Evolutionary conservation across 2,888 invertebrate species (phyloP), one percentile per base, ranked within the genome.

Genomic region (Bellardia pandia): DNA sequence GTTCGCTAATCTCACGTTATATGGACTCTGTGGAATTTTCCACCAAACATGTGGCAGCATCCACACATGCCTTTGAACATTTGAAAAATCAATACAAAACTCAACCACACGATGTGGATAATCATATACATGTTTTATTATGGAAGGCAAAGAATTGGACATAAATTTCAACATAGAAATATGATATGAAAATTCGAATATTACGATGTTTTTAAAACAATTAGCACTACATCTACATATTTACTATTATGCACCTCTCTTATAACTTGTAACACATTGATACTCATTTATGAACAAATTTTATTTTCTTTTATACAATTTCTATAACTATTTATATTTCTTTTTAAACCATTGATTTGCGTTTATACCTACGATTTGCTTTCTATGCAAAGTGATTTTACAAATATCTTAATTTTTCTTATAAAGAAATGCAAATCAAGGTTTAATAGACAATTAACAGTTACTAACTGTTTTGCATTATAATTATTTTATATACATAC

Each of bases 1-100:
- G 98, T 14, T 97, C 97, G 88, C 94, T 98, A 16, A 94, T 96
- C 82, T 94, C 95, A 14, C 94, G 96, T 56, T 96, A 95, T 90
- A 95, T 95, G 51, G 95, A 96, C 90, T 94, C 94, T 30, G 82
- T 88, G 0, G 92, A 92, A 14, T 78, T 89, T 14, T 75, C 80
- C 3, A 53, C 80, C 40, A 88, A 89, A 77, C 90, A 89, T 8
- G 88, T 89, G 48, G 74, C 68, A 3, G 90, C 90, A 30, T 90
- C 92, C 23, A 91, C 91, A 3, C 92, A 91, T 82, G 69, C 83
- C 37, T 89, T 90, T 62, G 90, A 90, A 23, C 86, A 90, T 83
- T 89, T 88, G n/a, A 89, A 89, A 74, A 89, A 88, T 72, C 77
- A 77, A 58, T 78, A 88, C 64, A 88, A 89, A 83, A 90, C 77